Percentiles rank a stretch among this genome's conserved stretches.
These are phyloP conservation scores for Apogon talboti DNA, from an alignment of 2,797 vertebrate genomes.

Conservation along the genomic window DNA sequence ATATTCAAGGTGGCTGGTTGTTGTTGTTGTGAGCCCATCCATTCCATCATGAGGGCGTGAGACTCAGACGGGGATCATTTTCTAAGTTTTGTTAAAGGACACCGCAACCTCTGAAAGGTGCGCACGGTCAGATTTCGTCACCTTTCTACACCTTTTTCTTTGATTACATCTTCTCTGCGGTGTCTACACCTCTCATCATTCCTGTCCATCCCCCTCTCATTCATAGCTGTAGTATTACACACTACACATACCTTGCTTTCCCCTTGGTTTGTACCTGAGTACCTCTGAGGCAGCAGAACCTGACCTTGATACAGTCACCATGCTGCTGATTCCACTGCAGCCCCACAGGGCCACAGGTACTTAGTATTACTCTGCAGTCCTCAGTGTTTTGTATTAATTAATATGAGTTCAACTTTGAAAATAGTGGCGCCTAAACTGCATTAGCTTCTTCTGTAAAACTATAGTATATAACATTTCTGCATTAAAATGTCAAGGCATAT, in stretches of 20 bases:
- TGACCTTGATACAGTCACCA: constrained; percentile 32
- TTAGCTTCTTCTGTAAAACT: neutral
- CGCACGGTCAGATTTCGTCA: neutral
- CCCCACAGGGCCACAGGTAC: constrained; percentile 16
- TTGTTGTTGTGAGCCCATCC: constrained; percentile 32
- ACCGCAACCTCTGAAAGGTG: constrained; percentile 10
- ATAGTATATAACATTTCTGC: no score
- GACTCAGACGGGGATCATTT: constrained; percentile 12
- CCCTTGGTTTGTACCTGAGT: constrained; percentile 25
- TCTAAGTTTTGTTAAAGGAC: neutral
- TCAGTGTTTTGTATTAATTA: neutral
- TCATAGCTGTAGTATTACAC: neutral
- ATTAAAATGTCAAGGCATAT: no score
- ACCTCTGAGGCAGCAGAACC: constrained; percentile 3
- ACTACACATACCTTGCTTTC: neutral
- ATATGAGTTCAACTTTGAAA: neutral
- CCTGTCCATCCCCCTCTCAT: neutral
- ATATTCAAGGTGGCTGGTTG: constrained; percentile 49
- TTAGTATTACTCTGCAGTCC: neutral
- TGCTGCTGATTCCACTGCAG: constrained; percentile 20
- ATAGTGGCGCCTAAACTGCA: neutral
- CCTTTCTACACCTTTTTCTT: neutral
- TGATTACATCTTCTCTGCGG: neutral
- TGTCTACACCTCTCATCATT: neutral
- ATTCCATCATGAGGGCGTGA: constrained; percentile 25